Base-by-base conservation (phyloP, 2,797 vertebrate genomes). In the Acanthurus lineatus region DNA sequence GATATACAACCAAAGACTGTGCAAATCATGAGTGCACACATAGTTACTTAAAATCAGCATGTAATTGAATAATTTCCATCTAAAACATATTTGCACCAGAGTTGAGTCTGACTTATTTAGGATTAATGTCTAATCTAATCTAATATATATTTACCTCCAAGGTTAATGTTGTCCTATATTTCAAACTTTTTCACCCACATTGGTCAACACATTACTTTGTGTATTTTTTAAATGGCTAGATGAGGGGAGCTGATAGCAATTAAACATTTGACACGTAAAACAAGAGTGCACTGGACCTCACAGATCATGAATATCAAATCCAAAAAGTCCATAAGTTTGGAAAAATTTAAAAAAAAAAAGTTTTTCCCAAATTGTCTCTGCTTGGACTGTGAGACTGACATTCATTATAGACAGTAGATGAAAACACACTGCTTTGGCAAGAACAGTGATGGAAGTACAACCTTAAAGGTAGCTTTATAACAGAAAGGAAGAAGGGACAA, bases 1-100 rank as follows among this genome's bases (percentile, higher is more conserved):
- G 59, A 85, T 56, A 70, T 68, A 73, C 66, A 87, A 67, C 73
- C 70, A 10, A 57, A 69, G 9, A 63, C 49, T 35, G 20, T 59
- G 62, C 52, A 82, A 68, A 51, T 63, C 9, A 45, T 22, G 15
- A 69, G 45, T 44, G 25, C 16, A 53, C n/a, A 58, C 35, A 53
- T 49, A 19, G 44, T 56, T 60, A 74, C 74, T 67, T 54, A 20
- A 68, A 53, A 48, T 61, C 32, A 60, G 59, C 71, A 69, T 28
- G 75, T 58, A 32, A 48, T 60, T 75, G 60, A 28, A 53, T 51
- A 2, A 57, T 22, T 63, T 42, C 38, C 17, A 65, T 71, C 9
- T 28, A 19, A 73, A 54, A 15, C n/a, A 22, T 28, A 15, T 70
- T 20, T 47, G 12, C 35, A 68, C 66, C 54, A 66, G 73, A 77